Conservation (phyloP, 2,888 invertebrate genomes). For the Agrilus cyanescens region DNA sequence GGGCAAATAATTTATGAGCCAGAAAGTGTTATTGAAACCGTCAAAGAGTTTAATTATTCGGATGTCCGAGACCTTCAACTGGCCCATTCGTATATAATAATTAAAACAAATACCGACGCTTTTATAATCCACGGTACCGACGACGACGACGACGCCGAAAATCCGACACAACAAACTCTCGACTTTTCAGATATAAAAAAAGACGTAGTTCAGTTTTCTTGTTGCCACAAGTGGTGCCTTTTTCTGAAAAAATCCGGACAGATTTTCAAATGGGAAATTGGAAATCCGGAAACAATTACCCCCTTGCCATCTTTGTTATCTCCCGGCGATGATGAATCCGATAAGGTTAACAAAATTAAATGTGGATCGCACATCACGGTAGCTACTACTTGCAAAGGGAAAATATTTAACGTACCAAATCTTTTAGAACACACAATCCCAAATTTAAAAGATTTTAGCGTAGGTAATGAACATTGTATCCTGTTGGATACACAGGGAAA, state of each 20-base stretch:
- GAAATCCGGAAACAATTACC: conserved; percentile 13
- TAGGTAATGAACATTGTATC: conserved; percentile 74
- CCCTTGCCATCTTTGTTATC: conserved; percentile 17
- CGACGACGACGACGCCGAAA: conserved; percentile 9
- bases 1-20: conserved; percentile 23
- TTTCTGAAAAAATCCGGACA: conserved; percentile 21
- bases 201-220: conserved; percentile 15
- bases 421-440: conserved; percentile 44
- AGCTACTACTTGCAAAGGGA: conserved; percentile 37
- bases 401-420: conserved; percentile 50
- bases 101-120: conserved; percentile 9
- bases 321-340: conserved; percentile 12
- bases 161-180: conserved; percentile 6
- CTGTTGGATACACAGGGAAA: conserved; percentile 56
- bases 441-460: conserved; percentile 50
- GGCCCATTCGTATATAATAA: conserved; percentile 20
- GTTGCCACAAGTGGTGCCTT: conserved; percentile 23
- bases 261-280: conserved; percentile 21
- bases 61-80: conserved; percentile 20
- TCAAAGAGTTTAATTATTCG: conserved; percentile 19
- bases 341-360: conserved; percentile 34
- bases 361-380: conserved; percentile 38
- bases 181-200: conserved; percentile 1
- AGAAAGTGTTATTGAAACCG: conserved; percentile 18
- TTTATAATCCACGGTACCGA: conserved; percentile 12